Evolutionary conservation across 2,113 vertebrate species (phyloP), one percentile per base, ranked within the genome.

Genomic region (Pangasianodon gigas): DNA sequence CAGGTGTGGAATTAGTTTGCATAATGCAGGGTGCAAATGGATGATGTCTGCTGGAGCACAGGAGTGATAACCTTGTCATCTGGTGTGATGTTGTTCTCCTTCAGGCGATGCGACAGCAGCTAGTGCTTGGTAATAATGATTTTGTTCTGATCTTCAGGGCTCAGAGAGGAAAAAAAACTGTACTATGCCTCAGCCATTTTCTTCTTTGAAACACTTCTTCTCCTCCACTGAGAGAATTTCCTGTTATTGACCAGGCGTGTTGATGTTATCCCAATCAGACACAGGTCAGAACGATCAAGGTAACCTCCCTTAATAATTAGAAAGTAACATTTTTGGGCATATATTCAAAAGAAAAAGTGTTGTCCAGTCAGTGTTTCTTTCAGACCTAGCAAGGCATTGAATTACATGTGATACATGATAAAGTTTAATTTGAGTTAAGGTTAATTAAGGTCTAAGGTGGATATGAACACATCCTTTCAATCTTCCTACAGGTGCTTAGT

Each of bases 21-120:
- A 87, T 91, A 91, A 88, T 82, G 44, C 60, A 84, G 29, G 84
- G 62, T 21, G 86, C 51, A 82, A 87, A 86, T 65, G 75, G 82
- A 88, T 80, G 88, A 92, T 44, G 75, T 81, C 69, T 92, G 90
- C 71, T 52, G 52, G 56, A 82, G 87, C 48, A 48, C 41, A 9
- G 44, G 82, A 88, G 79, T 87, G 81, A 92, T 92, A 91, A 91
- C 87, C 87, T 80, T 75, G 90, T 91, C 90, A 87, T 87, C 65
- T 65, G 18, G 56, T 52, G 67, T 87, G 77, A 86, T 83, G 86
- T 84, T 90, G 60, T 65, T 69, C 48, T 71, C 24, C 89, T 85
- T 88, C 60, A 74, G 89, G 89, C 71, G 6, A 52, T 32, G 80
- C n/a, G 69, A 71, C 37, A 81, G 54, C 84, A 79, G 77, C 75